These are phyloP conservation scores for Antrozous pallidus DNA, from an alignment of 2,797 vertebrate species.

Conservation along the genomic window DNA sequence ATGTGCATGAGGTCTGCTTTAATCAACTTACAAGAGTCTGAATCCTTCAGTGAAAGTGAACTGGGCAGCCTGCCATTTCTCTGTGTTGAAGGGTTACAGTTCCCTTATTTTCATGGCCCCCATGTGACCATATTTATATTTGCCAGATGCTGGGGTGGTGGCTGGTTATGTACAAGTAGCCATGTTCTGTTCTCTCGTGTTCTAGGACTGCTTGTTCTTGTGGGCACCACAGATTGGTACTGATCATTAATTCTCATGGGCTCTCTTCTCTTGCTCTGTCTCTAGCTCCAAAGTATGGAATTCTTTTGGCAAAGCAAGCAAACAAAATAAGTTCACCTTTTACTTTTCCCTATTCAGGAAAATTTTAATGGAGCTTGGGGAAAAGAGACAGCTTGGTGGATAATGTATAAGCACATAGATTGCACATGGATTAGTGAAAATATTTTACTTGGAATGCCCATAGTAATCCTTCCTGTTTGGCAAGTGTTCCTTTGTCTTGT, in stretches of 20 bases:
- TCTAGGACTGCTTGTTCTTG: not conserved
- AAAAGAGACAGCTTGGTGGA: not conserved
- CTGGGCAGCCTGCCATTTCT: not conserved
- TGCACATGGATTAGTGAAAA: not conserved
- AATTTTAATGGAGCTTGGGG: not conserved
- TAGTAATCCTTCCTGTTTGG: not conserved
- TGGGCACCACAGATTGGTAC: not conserved
- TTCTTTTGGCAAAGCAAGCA: not conserved
- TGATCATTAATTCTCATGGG: not conserved
- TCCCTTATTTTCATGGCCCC: not conserved
- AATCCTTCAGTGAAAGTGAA: not conserved
- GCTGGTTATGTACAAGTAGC: not conserved
- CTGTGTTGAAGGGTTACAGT: not conserved
- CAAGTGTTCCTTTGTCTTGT: conserved; percentile 36
- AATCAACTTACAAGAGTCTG: not conserved
- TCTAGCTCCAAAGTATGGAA: not conserved
- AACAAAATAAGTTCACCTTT: not conserved
- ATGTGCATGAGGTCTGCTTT: conserved; percentile 10
- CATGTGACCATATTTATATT: not conserved
- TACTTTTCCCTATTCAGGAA: not conserved
- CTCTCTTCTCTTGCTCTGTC: not conserved
- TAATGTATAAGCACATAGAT: conserved; percentile 1
- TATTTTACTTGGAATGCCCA: not conserved
- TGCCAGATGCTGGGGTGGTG: not conserved
- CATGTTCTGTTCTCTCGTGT: not conserved